Conservation (phyloP, 64 coral and sea anemone species). For the Trachythela sp. region DNA sequence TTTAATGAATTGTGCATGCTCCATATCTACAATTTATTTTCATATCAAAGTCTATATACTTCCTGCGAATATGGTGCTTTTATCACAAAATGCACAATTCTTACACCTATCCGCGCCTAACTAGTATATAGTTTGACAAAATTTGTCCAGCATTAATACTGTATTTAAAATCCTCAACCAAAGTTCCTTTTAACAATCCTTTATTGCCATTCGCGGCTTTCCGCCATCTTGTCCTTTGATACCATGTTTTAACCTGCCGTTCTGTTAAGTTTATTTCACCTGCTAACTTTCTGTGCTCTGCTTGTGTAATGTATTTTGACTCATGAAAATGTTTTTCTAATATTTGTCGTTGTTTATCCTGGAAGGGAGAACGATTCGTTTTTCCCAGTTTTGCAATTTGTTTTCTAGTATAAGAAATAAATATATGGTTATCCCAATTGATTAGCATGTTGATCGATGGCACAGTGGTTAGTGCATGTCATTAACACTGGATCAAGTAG, state of each 20-base stretch:
- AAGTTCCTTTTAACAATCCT: not conserved
- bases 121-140: not conserved
- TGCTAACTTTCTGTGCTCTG: not conserved
- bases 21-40: too few species aligned
- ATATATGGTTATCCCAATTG: not conserved
- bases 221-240: conserved; percentile 6
- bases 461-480: too few species aligned
- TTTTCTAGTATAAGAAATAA: not conserved
- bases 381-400: not conserved
- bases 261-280: not conserved
- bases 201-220: not conserved
- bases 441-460: not conserved
- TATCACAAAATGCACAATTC: too few species aligned
- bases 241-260: not conserved
- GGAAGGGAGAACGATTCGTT: not conserved
- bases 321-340: not conserved
- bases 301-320: not conserved
- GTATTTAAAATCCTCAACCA: not conserved
- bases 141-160: not conserved
- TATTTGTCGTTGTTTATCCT: not conserved
- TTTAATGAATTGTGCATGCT: too few species aligned
- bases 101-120: not conserved
- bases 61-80: not conserved
- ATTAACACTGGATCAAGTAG: too few species aligned
- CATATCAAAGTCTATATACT: not conserved